Evolutionary conservation across 2,113 vertebrate genomes (phyloP).

Genomic region (Sapajus apella): DNA sequence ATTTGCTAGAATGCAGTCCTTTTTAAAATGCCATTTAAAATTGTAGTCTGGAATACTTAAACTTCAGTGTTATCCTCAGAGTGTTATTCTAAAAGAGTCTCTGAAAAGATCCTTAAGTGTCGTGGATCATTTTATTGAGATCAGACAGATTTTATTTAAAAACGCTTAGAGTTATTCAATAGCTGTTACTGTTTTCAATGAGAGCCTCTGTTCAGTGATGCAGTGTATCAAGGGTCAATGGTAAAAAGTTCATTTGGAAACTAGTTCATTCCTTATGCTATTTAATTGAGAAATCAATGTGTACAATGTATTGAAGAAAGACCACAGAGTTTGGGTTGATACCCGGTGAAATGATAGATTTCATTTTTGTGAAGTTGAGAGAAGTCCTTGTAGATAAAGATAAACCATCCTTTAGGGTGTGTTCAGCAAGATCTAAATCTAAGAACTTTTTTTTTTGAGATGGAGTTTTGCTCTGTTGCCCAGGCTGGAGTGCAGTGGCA

Average conservation of each 20-base stretch:
- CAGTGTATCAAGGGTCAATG: not conserved
- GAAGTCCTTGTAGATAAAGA: not conserved
- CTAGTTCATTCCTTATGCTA: not conserved
- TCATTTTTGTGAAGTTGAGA: not conserved
- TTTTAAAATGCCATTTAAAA: not conserved
- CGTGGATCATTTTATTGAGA: slow-evolving; percentile 50
- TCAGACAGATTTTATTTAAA: not conserved
- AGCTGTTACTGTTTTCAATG: not conserved
- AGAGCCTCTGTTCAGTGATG: not conserved
- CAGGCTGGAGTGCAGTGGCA: too few relatives aligned
- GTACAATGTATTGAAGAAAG: not conserved
- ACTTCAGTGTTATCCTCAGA: not conserved
- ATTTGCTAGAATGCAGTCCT: not conserved
- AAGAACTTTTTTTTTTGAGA: too few relatives aligned
- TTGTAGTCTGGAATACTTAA: slow-evolving; percentile 36
- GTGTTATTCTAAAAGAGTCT: not conserved
- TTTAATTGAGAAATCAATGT: not conserved
- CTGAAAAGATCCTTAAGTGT: not conserved
- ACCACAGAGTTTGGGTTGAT: not conserved
- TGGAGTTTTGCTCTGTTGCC: too few relatives aligned
- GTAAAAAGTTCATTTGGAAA: not conserved
- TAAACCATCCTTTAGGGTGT: not conserved
- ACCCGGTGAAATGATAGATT: not conserved
- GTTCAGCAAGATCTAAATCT: not conserved
- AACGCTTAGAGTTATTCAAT: not conserved